Percentiles rank a stretch among this genome's conserved stretches.
phyloP scores from a whole-genome alignment of 2,113 vertebrate genomes.

The Bos taurus region DNA sequence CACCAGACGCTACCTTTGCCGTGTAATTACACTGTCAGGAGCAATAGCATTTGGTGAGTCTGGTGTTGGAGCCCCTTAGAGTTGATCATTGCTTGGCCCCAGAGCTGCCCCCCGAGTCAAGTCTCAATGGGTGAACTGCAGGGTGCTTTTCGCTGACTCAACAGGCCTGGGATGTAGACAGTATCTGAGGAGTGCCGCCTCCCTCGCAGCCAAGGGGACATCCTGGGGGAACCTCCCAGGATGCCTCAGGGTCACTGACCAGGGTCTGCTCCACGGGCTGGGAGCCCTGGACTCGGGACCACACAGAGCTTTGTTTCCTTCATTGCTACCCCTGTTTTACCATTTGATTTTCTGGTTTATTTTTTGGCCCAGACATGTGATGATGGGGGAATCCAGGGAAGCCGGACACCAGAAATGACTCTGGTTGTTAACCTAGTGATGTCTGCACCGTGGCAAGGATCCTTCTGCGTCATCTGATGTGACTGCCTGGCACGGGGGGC shows the following conservation, averaged over 20 bases:
- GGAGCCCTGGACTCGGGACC: neutral
- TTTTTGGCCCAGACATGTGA: neutral
- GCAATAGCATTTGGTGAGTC: neutral
- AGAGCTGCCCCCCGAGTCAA: neutral
- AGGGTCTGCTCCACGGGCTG: neutral
- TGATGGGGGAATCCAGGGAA: neutral
- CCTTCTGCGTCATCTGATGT: neutral
- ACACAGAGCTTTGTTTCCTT: neutral
- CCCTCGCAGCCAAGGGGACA: neutral
- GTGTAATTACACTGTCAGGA: neutral
- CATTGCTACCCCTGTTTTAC: neutral
- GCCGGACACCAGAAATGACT: neutral
- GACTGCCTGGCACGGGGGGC: neutral
- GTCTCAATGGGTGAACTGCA: slow-evolving; percentile 27
- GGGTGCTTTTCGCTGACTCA: slow-evolving; percentile 47
- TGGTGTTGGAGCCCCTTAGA: neutral
- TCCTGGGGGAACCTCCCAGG: slow-evolving; percentile 29
- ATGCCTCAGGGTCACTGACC: neutral
- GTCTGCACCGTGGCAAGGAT: neutral
- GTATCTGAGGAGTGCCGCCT: slow-evolving; percentile 19
- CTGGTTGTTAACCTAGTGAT: neutral
- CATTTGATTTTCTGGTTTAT: neutral
- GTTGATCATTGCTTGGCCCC: slow-evolving; percentile 31
- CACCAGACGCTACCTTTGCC: neutral
- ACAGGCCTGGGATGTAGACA: slow-evolving; percentile 27